Conservation (phyloP, 2,113 vertebrate genomes). For the Aegotheles bennettii region DNA sequence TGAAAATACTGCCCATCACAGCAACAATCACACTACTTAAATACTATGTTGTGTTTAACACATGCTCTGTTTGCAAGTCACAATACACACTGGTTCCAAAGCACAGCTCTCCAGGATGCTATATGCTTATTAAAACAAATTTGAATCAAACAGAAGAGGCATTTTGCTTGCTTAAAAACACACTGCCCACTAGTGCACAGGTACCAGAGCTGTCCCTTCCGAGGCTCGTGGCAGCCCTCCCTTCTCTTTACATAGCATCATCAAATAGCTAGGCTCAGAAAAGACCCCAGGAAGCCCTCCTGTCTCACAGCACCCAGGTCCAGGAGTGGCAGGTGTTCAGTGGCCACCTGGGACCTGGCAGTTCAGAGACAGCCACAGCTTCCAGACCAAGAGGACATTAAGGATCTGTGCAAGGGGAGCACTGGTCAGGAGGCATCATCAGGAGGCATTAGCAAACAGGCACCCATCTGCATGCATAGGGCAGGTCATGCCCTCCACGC, state of each 20-base stretch:
- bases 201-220: background rate
- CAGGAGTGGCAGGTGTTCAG: background rate
- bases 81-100: background rate
- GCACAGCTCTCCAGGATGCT: background rate
- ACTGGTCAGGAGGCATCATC: background rate
- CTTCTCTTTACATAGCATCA: background rate
- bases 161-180: background rate
- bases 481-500: background rate
- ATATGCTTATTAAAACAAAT: background rate
- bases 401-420: background rate
- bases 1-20: background rate
- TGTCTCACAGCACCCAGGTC: background rate
- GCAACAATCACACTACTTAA: background rate
- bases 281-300: background rate
- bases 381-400: accelerated
- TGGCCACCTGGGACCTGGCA: background rate
- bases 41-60: background rate
- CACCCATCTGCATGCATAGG: accelerated
- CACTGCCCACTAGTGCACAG: accelerated
- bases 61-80: background rate
- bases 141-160: background rate
- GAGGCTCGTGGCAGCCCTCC: background rate
- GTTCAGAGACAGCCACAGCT: background rate
- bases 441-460: accelerated
- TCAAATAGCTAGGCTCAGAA: background rate